Evolutionary conservation across 2,888 invertebrate species (phyloP), one percentile per base, ranked within the genome.

Genomic region (Pseudococcus jackbeardsleyi): DNA sequence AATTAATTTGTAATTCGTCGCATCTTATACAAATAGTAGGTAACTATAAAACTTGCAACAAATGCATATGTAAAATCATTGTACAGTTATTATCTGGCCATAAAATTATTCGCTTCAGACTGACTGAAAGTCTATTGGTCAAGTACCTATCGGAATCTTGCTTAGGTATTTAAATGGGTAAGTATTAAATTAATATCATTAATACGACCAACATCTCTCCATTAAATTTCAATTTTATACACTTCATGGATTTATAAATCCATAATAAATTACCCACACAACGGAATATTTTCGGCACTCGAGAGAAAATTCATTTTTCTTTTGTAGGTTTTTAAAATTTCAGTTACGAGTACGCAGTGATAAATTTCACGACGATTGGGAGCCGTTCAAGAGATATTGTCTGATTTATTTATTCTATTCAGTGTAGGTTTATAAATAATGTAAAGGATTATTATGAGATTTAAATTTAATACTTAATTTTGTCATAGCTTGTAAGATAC

Each of bases 51-150:
- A 17, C 79, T 39, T 46, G 42, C 79, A 79, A 79, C 42, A 79
- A 79, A 79, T 42, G 79, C 42, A 79, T 42, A 79, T 42, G 79
- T 42, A 79, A 42, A 46, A 79, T 79, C 79, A 79, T 79, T 79
- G 42, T 79, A 42, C 42, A 79, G 42, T 79, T 79, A 79, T 79
- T 79, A 79, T 42, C 79, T 19, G 42, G 19, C 79, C 7, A 79
- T 79, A 79, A 79, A 79, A 79, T 79, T 79, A 79, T 42, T 0
- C 42, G 79, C 79, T 79, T 17, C 12, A 79, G 79, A 42, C 79
- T 79, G 79, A n/a, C n/a, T n/a, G n/a, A n/a, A 79, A 79, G 79
- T 42, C 79, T 79, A 79, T 42, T 72, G 79, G 79, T n/a, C 79
- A 79, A 79, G 79, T 42, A n/a, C n/a, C n/a, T n/a, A 79, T 79